Evolutionary conservation across 2,888 invertebrate species (phyloP).

Genomic region (Drosophila melanosoma): DNA sequence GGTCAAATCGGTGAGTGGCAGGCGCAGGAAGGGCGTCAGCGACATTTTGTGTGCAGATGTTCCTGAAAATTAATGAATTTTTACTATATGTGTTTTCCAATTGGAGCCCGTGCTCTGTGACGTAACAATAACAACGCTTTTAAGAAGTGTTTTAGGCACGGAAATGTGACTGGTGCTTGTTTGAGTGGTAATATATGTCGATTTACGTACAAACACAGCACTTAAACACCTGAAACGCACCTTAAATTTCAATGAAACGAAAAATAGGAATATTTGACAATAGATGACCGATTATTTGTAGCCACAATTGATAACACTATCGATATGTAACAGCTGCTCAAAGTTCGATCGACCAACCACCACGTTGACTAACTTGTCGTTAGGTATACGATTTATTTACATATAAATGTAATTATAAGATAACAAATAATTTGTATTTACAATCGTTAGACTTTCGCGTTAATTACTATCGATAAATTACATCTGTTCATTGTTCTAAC

Average conservation of each 20-base stretch:
- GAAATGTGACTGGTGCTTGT: not conserved
- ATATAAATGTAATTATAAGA: not conserved
- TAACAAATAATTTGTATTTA: too few species aligned
- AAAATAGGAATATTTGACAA: constrained; percentile 53
- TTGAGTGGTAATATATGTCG: fast-evolving
- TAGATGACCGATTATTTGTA: constrained; percentile 23
- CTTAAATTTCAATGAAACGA: constrained; percentile 51
- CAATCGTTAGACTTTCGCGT: not conserved
- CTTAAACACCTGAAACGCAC: constrained; percentile 30
- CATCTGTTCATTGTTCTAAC: not conserved
- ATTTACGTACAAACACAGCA: not conserved
- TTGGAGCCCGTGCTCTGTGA: constrained; percentile 55
- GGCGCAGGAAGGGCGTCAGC: constrained; percentile 88
- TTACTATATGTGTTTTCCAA: constrained; percentile 1
- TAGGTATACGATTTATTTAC: constrained; percentile 53
- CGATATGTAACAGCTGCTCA: not conserved
- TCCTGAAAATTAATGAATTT: constrained; percentile 1
- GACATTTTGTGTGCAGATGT: constrained; percentile 85
- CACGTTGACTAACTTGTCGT: constrained; percentile 16
- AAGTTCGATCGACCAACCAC: constrained; percentile 1
- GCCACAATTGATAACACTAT: constrained; percentile 31
- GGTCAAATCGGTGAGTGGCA: constrained; percentile 90
- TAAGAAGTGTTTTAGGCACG: not conserved
- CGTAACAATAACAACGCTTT: constrained; percentile 75
- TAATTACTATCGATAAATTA: not conserved